These are phyloP conservation scores for Cromileptes altivelis DNA, from an alignment of 2,113 vertebrate genomes.

Conservation along the genomic window DNA sequence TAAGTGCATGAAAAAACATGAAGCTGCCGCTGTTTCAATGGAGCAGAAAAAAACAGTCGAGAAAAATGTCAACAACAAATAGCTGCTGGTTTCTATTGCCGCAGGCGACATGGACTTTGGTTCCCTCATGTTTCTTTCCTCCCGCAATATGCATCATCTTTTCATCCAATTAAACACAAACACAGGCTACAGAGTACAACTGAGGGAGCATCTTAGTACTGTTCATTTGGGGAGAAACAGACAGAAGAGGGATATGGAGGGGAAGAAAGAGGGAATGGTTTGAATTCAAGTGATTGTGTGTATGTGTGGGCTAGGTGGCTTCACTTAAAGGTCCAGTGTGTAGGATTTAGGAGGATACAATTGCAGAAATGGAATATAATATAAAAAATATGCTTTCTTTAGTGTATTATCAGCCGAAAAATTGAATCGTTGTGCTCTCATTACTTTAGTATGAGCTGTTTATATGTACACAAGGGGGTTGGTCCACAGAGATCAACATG, in stretches of 20 bases:
- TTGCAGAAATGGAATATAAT: too few species aligned
- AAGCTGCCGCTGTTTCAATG: conserved; percentile 67
- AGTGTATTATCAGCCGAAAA: too few species aligned
- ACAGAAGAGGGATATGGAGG: conserved; percentile 22
- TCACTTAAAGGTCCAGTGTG: conserved; percentile 35
- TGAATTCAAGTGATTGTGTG: conserved; percentile 27
- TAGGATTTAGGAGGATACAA: too few species aligned
- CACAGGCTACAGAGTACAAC: conserved; percentile 54
- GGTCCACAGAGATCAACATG: too few species aligned
- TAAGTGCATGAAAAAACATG: conserved; percentile 71
- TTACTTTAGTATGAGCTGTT: too few species aligned
- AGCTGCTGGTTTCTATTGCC: conserved; percentile 77
- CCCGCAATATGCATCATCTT: conserved; percentile 76
- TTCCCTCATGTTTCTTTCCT: conserved; percentile 71
- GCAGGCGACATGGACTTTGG: conserved; percentile 74
- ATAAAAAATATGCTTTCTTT: too few species aligned
- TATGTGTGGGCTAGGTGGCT: conserved; percentile 34
- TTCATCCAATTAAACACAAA: conserved; percentile 83
- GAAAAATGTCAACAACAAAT: conserved; percentile 83
- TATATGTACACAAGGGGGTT: too few species aligned
- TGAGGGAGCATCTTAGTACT: conserved; percentile 51
- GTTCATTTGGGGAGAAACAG: conserved; percentile 31
- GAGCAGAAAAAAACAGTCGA: conserved; percentile 74
- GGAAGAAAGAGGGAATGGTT: background rate
- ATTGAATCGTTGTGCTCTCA: too few species aligned